Evolutionary conservation across 2,888 invertebrate species (phyloP), one percentile per base, ranked within the genome.

Genomic region (Julus scanicus): DNA sequence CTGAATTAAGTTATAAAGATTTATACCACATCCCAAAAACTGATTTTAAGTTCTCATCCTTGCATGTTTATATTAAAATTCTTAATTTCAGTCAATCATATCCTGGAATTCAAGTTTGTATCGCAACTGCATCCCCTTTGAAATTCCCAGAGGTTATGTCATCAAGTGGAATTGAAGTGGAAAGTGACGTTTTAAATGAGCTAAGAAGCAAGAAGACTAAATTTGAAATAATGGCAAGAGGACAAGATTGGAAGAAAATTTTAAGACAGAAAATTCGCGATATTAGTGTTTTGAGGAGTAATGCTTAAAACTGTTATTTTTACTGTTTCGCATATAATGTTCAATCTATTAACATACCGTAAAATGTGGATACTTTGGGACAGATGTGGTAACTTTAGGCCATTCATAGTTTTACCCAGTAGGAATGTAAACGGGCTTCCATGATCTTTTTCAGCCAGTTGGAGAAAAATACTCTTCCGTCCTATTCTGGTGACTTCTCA

Each of bases 101-200:
- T 85, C 85, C 85, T 13, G 48, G 20, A 85, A 9, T 85, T 85
- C 85, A 48, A 71, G 91, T 92, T 17, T 91, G 92, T 80, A 89
- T 93, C 49, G 91, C 93, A 1, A 93, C 93, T 37, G 93, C 93
- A 2, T 92, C 92, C 3, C 92, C 92, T 2, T 91, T 90, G 20
- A 93, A 93, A 89, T 93, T 93, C 90, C 91, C 91, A 20, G 92
- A 92, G 89, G 92, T 91, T 39, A 90, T 91, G 4, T 85, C 88
- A 53, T 90, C 91, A 44, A 91, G 92, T 8, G 92, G 92, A 49
- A 89, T 93, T 8, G 88, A 39, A 86, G 89, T 88, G 88, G 89
- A n/a, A 87, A 90, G 1, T 90, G 90, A 44, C 84, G 91, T 5
- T 88, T 37, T 86, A 13, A 63, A 90, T 80, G 88, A 90, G 20